Evolutionary conservation across 2,888 invertebrate genomes (phyloP).

Genomic region (Parapristionchus giblindavisi): DNA sequence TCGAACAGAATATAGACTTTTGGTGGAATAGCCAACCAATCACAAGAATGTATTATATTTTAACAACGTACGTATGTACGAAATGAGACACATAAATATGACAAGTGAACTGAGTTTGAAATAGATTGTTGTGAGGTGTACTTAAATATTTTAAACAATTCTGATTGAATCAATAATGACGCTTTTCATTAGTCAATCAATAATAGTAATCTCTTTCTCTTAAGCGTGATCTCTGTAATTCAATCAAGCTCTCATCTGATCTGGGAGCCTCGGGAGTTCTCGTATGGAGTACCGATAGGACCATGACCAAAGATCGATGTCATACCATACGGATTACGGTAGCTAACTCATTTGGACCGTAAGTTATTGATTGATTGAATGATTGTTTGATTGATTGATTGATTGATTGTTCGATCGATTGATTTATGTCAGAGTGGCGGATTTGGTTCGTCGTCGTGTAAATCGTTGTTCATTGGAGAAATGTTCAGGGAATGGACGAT

Average conservation of each 20-base stretch:
- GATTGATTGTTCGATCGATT: background rate
- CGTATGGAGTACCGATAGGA: slow-evolving; percentile 37
- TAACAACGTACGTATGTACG: too few relatives aligned
- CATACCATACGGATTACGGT: slow-evolving; percentile 18
- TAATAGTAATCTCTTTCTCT: slow-evolving; percentile 14
- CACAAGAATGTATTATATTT: too few relatives aligned
- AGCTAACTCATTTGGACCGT: slow-evolving; percentile 36
- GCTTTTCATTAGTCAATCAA: background rate
- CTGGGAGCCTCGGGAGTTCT: slow-evolving; percentile 45
- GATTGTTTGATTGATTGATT: background rate
- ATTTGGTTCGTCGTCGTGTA: slow-evolving; percentile 35
- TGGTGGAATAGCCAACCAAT: too few relatives aligned
- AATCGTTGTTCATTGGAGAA: slow-evolving; percentile 27
- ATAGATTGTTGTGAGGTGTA: background rate
- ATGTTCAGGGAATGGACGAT: slow-evolving; percentile 36
- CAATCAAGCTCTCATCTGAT: slow-evolving; percentile 52
- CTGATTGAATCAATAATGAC: background rate
- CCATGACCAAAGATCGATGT: slow-evolving; percentile 26
- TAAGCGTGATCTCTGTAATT: slow-evolving; percentile 55
- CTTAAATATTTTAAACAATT: background rate
- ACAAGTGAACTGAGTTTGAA: too few relatives aligned
- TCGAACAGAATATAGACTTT: too few relatives aligned
- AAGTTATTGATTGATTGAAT: background rate
- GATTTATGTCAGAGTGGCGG: slow-evolving; percentile 6
- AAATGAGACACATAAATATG: too few relatives aligned